A percentile compares a stretch with the other conserved stretches of the same genome.
phyloP scores from a whole-genome alignment of 2,113 vertebrate genomes.

The Melospiza georgiana region DNA sequence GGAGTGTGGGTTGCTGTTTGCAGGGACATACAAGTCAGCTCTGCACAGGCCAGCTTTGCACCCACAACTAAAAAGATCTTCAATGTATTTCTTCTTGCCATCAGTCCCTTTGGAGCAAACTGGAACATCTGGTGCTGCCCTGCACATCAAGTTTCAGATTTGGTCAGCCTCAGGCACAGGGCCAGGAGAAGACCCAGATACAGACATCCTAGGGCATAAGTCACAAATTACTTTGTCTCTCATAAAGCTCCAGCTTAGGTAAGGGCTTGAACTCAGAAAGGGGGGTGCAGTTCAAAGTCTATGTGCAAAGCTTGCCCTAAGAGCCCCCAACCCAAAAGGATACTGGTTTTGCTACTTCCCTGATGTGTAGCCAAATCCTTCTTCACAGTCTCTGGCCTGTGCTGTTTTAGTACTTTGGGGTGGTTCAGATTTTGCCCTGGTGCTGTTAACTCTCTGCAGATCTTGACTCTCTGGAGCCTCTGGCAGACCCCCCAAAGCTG shows the following conservation, averaged over 20 bases:
- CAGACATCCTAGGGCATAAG: rapidly evolving
- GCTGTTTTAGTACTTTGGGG: background rate
- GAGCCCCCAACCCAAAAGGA: background rate
- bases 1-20: background rate
- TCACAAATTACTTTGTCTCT: background rate
- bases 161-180: rapidly evolving
- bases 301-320: background rate
- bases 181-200: background rate
- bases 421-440: background rate
- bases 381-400: background rate
- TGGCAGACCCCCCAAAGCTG: background rate
- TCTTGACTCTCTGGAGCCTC: background rate
- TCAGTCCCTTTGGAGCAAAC: background rate
- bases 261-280: background rate
- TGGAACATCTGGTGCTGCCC: background rate
- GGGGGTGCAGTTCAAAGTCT: background rate
- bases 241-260: background rate
- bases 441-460: background rate
- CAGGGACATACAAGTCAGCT: background rate
- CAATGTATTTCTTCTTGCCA: background rate
- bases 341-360: background rate
- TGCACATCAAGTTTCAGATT: background rate
- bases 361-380: background rate
- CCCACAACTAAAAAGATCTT: background rate
- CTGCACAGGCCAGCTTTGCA: background rate